phyloP scores from a whole-genome alignment of 2,888 invertebrate species.

The Coremacera marginata region DNA sequence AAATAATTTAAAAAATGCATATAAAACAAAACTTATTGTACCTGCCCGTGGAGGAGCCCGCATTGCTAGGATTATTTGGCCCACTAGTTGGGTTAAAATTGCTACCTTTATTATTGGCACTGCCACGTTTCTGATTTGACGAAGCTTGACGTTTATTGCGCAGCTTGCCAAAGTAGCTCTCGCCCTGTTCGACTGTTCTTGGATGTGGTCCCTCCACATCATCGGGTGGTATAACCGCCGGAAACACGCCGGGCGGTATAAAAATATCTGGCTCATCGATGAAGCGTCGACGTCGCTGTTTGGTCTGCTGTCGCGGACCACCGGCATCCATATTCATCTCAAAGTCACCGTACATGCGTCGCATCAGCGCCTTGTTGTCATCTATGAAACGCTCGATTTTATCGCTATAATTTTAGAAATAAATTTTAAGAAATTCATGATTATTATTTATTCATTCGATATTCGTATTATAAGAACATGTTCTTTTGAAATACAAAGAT shows the following conservation, averaged over 20 bases:
- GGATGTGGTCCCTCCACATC: slow-evolving; percentile 62
- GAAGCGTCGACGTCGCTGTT: slow-evolving; percentile 66
- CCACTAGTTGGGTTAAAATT: slow-evolving; percentile 54
- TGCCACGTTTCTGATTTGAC: slow-evolving; percentile 45
- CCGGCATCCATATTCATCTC: slow-evolving; percentile 74
- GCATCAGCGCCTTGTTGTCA: slow-evolving; percentile 93
- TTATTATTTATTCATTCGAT: too few relatives aligned
- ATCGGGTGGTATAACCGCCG: slow-evolving; percentile 71
- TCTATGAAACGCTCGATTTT: slow-evolving; percentile 93
- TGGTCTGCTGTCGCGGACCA: slow-evolving; percentile 69
- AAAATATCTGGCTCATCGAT: slow-evolving; percentile 67
- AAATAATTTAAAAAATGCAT: not conserved
- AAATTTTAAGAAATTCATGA: not conserved
- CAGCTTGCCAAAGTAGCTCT: slow-evolving; percentile 72
- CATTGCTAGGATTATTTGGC: slow-evolving; percentile 35
- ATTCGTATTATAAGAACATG: too few relatives aligned
- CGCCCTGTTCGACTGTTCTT: slow-evolving; percentile 67
- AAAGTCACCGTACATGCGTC: slow-evolving; percentile 94
- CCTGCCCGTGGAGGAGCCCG: slow-evolving; percentile 59
- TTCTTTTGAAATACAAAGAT: too few relatives aligned
- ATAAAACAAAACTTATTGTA: slow-evolving; percentile 39
- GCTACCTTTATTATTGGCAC: slow-evolving; percentile 33
- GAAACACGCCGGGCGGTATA: slow-evolving; percentile 71
- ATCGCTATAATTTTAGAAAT: slow-evolving; percentile 74
- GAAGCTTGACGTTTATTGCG: slow-evolving; percentile 72